Base-by-base conservation (phyloP, 1,140 invertebrate species). In the Pogonognathellus flavescens region DNA sequence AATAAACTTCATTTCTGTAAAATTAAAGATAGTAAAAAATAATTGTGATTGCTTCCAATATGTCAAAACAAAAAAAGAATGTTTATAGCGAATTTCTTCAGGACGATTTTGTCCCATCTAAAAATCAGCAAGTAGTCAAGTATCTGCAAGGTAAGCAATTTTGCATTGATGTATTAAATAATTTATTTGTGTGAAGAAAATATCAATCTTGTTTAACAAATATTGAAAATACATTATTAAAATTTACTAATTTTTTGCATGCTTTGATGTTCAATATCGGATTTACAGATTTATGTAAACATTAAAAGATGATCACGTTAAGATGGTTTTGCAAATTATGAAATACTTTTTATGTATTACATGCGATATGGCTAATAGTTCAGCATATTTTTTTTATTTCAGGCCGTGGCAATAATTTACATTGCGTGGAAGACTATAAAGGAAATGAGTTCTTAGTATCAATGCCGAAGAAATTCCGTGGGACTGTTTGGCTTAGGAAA, bases 1-100 rank as follows among this genome's bases (percentile, higher is more conserved):
- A n/a, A n/a, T n/a, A n/a, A n/a, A n/a, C n/a, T n/a, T n/a, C n/a
- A n/a, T n/a, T n/a, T n/a, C n/a, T n/a, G n/a, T n/a, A n/a, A n/a
- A n/a, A n/a, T n/a, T n/a, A n/a, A n/a, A n/a, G n/a, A n/a, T n/a
- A n/a, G n/a, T n/a, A n/a, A n/a, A n/a, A n/a, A 53, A 53, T 8
- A 55, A 5, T 55, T 14, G 18, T 62, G 11, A 22, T 22, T 22
- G 16, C 2, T 55, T 7, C 0, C 10, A 57, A 6, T 9, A 88
- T 88, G 88, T 62, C 88, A 20, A 82, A 84, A 11, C 80, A 85
- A 62, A 88, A 88, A 86, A 88, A 88, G 62, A 88, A 88, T 49
- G 86, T 88, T 0, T 76, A 85, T 20, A 62, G 83, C 18, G 85
- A 81, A 10, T 88, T 88, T 82, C 53, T 87, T 49, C 83, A 86